Base-by-base conservation (phyloP, 2,113 vertebrate genomes). In the Arizona elegans region DNA sequence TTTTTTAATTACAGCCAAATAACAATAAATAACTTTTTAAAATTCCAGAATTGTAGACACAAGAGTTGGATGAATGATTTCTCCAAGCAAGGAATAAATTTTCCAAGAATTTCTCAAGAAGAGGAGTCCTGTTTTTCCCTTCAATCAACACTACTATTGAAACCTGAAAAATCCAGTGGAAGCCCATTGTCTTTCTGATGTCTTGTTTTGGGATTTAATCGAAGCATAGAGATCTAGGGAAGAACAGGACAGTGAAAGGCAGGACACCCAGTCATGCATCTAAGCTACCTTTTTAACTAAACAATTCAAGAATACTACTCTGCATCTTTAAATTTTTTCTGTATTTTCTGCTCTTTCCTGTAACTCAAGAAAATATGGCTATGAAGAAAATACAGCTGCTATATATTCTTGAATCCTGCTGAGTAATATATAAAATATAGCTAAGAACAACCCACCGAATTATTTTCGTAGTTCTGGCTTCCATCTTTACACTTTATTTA, bases 121-220 rank as follows among this genome's bases (percentile, higher is more conserved):
- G n/a, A 75, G 13, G n/a, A 75, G n/a, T 7, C 0, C 10, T 0
- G 0, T 29, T 65, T 0, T 11, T 5, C 29, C 2, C 2, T 33
- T 81, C 2, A 33, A 19, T 38, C n/a, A 81, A 81, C 15, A 38
- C 6, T 3, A 38, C 1, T 7, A 81, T 15, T 81, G n/a, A 81
- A 38, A 47, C 43, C 43, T 47, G 43, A 47, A 47, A 47, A 47
- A 5, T 47, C 43, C 43, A 47, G 43, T 47, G 43, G 43, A 47
- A 47, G 43, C 4, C 43, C 43, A 47, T 47, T 38, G n/a, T 81
- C n/a, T 33, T 81, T n/a, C n/a, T 75, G n/a, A 75, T 38, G 70
- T 38, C n/a, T 75, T 75, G 15, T 38, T 38, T 38, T 81, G 70
- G 15, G 65, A 70, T 70, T 70, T n/a, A n/a, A n/a, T 70, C 5